Evolutionary conservation across 2,797 vertebrate genomes (phyloP).

Genomic region (Hipposideros larvatus): DNA sequence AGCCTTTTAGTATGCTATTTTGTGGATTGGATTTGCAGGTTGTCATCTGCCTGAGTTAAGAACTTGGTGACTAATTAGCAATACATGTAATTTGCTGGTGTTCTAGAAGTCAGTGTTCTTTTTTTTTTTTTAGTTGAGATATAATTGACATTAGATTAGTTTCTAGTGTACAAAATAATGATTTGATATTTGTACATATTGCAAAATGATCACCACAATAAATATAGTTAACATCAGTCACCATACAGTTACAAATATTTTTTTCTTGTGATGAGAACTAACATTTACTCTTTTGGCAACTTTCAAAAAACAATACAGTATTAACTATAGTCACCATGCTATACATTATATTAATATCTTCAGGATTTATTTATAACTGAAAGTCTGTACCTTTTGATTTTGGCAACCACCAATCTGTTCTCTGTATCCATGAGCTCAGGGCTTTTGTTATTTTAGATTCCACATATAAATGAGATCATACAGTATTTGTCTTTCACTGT

Average conservation of each 20-base stretch:
- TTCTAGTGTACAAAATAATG: background rate
- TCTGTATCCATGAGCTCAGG: background rate
- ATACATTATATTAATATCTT: background rate
- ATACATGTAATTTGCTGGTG: slow-evolving; percentile 7
- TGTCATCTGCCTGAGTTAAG: background rate
- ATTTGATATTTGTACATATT: background rate
- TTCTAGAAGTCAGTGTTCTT: background rate
- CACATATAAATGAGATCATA: background rate
- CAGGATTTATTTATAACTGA: background rate
- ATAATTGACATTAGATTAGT: background rate
- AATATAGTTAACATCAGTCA: slow-evolving; percentile 10
- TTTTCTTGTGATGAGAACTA: background rate
- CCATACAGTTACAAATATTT: background rate
- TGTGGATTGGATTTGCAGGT: slow-evolving; percentile 14
- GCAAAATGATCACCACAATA: background rate
- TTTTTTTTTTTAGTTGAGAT: background rate
- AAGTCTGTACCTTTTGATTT: background rate
- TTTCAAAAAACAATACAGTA: background rate
- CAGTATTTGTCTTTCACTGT: background rate
- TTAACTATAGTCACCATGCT: background rate
- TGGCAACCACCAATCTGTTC: background rate
- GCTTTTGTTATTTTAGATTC: background rate
- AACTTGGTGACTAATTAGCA: background rate
- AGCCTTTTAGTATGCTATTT: background rate
- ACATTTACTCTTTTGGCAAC: background rate